Conservation (phyloP, 2,888 invertebrate species). For the Escarpia spicata region DNA sequence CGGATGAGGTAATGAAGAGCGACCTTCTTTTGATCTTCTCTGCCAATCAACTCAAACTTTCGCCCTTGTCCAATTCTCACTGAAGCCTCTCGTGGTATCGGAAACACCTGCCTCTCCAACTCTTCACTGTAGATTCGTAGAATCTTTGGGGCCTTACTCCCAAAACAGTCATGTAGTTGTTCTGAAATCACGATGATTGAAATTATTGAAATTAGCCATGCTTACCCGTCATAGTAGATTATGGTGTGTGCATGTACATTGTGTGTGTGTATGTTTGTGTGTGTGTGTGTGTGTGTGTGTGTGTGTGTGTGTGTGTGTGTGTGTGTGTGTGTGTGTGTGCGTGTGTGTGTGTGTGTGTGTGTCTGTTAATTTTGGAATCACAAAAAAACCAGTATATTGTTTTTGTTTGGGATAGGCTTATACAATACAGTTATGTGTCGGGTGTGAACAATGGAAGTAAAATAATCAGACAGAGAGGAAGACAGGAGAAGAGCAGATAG, state of each 20-base stretch:
- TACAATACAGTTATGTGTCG: neutral
- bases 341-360: neutral
- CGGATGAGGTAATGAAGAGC: conserved; percentile 41
- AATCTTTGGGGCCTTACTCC: conserved; percentile 45
- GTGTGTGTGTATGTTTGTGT: neutral
- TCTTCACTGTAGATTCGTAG: conserved; percentile 55
- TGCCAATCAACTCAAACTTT: conserved; percentile 22
- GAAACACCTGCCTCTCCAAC: conserved; percentile 51
- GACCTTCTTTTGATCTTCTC: conserved; percentile 7
- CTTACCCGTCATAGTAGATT: no score
- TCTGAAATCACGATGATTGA: neutral
- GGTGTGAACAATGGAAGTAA: no score
- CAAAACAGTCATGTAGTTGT: conserved; percentile 34
- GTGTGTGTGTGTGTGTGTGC: no score
- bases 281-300: no score
- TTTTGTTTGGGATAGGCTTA: neutral
- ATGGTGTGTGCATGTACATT: neutral
- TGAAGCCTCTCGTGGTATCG: conserved; percentile 40
- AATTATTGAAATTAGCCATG: no score
- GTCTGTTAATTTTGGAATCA: neutral
- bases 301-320: no score
- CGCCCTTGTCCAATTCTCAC: neutral
- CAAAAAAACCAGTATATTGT: neutral
- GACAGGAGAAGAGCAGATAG: no score
- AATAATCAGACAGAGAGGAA: no score